Conservation (phyloP, 1,140 invertebrate species). For the Gonioctena quinquepunctata region DNA sequence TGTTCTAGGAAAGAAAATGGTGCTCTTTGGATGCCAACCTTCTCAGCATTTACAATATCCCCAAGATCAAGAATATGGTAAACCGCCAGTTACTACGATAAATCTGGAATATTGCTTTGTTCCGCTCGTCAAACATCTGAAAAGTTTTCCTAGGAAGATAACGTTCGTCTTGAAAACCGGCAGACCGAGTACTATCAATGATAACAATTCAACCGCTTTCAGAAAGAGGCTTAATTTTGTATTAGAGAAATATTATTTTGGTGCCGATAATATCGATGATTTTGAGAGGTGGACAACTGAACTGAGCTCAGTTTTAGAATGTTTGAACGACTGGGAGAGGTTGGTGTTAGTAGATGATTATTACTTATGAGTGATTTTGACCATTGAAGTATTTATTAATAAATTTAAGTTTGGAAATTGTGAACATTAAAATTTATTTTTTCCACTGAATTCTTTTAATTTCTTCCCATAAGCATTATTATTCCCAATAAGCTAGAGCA, state of each 20-base stretch:
- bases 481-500: no score
- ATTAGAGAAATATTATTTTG: neutral
- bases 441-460: no score
- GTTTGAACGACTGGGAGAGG: neutral
- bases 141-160: slow-evolving; percentile 15
- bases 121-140: slow-evolving; percentile 10
- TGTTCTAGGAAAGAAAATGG: slow-evolving; percentile 29
- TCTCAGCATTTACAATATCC: slow-evolving; percentile 27
- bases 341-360: neutral
- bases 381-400: no score
- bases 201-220: neutral
- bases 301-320: neutral
- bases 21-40: slow-evolving; percentile 16
- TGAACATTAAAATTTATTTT: no score
- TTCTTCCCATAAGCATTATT: no score
- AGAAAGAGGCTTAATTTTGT: neutral
- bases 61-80: slow-evolving; percentile 16
- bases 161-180: slow-evolving; percentile 20
- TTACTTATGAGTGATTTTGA: no score
- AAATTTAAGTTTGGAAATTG: no score
- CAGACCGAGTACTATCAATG: slow-evolving; percentile 2
- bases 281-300: neutral
- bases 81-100: slow-evolving; percentile 8
- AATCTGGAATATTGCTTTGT: slow-evolving; percentile 24
- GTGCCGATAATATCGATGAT: neutral